These are phyloP conservation scores for Tetheella fluctuosa DNA, from an alignment of 2,888 invertebrate genomes.

Conservation along the genomic window DNA sequence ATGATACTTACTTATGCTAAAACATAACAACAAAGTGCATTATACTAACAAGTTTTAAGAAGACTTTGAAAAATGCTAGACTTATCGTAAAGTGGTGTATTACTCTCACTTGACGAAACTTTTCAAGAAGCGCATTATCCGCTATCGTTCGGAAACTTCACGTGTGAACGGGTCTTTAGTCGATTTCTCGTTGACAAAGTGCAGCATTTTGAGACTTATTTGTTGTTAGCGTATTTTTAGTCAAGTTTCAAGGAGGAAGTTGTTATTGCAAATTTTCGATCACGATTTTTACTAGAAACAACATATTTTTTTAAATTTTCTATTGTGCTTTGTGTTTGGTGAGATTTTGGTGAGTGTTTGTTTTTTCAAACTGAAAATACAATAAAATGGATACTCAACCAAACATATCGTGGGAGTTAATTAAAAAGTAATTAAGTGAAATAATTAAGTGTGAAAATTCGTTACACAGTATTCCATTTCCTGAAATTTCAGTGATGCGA, in stretches of 20 bases:
- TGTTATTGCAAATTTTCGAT: not conserved
- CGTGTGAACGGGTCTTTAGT: constrained; percentile 12
- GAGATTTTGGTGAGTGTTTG: too few relatives aligned
- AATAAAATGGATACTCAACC: not conserved
- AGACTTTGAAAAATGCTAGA: not conserved
- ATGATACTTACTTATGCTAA: not conserved
- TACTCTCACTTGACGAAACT: constrained; percentile 8
- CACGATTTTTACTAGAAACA: too few relatives aligned
- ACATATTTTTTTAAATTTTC: too few relatives aligned
- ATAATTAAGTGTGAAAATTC: not conserved
- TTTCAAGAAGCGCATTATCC: constrained; percentile 3
- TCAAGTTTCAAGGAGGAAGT: not conserved
- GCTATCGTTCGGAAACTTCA: constrained; percentile 3
- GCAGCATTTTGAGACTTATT: constrained; percentile 3
- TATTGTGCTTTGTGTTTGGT: too few relatives aligned
- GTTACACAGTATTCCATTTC: not conserved
- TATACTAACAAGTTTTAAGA: not conserved
- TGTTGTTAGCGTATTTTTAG: constrained; percentile 1
- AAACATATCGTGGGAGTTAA: not conserved
- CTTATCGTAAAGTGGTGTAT: not conserved
- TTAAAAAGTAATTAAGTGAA: not conserved
- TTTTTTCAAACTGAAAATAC: too few relatives aligned
- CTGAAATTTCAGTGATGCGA: not conserved
- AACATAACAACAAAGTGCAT: not conserved
- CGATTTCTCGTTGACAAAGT: not conserved